These are phyloP conservation scores for Enhydra lutris DNA, from an alignment of 2,113 vertebrate genomes.

Conservation along the genomic window DNA sequence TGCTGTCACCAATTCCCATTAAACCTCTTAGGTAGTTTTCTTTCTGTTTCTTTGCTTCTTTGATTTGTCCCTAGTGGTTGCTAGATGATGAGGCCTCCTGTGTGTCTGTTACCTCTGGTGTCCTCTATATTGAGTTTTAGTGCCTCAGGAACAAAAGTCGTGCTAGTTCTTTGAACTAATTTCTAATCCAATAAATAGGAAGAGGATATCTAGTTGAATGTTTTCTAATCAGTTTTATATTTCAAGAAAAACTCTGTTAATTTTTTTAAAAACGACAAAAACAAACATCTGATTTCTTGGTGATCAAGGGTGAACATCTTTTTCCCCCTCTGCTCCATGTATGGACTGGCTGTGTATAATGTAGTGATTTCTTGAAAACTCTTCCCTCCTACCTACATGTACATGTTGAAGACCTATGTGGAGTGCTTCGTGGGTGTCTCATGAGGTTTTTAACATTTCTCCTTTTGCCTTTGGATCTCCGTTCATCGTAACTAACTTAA, in stretches of 20 bases:
- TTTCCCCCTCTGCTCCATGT: background rate
- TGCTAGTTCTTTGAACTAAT: conserved; percentile 39
- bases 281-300: conserved; percentile 35
- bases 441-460: conserved; percentile 38
- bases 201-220: conserved; percentile 17
- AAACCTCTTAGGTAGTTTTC: conserved; percentile 7
- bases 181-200: conserved; percentile 34
- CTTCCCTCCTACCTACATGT: background rate
- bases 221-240: conserved; percentile 24
- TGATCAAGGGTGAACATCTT: background rate
- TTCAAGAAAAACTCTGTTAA: conserved; percentile 31
- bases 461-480: conserved; percentile 39
- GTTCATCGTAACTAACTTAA: conserved; percentile 42
- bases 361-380: conserved; percentile 20
- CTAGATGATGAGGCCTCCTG: conserved; percentile 62
- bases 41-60: conserved; percentile 51
- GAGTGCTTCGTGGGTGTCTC: conserved; percentile 27
- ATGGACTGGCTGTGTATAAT: background rate
- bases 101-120: conserved; percentile 63
- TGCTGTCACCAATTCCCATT: background rate
- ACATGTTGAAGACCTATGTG: conserved; percentile 27
- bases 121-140: conserved; percentile 60
- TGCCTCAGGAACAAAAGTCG: conserved; percentile 51
- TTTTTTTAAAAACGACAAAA: conserved; percentile 48
- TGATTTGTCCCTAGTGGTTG: conserved; percentile 60